Evolutionary conservation across 1,140 invertebrate species (phyloP).

Genomic region (Anthonomus grandis): DNA sequence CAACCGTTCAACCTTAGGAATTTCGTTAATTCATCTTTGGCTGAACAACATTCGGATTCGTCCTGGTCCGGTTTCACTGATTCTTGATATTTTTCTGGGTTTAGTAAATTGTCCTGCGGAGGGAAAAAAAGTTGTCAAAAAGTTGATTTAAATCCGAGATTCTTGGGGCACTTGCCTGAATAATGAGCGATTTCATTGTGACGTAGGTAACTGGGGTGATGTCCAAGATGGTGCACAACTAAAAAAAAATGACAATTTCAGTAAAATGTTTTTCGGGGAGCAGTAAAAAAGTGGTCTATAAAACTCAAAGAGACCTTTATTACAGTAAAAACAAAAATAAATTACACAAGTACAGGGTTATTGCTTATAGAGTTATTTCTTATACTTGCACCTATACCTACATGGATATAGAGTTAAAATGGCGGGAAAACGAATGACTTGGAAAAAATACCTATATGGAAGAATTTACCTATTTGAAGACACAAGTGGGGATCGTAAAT

Average conservation of each 20-base stretch:
- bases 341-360: no score
- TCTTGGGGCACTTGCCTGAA: constrained; percentile 44
- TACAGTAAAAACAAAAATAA: no score
- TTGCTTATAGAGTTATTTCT: no score
- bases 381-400: no score
- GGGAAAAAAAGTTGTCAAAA: constrained; percentile 11
- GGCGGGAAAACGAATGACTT: no score
- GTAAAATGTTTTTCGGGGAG: background rate
- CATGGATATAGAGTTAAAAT: no score
- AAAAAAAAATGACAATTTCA: constrained; percentile 36
- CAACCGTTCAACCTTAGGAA: constrained; percentile 41
- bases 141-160: background rate
- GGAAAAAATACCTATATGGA: no score
- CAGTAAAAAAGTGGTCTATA: background rate
- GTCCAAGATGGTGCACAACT: constrained; percentile 55
- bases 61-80: constrained; percentile 20
- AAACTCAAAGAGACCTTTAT: no score
- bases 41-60: constrained; percentile 19
- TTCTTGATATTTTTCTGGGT: constrained; percentile 29
- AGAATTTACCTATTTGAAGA: no score
- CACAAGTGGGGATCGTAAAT: no score
- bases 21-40: constrained; percentile 40
- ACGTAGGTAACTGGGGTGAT: constrained; percentile 57
- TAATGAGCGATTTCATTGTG: constrained; percentile 55
- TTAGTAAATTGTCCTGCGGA: constrained; percentile 40